Conservation (phyloP, 1,140 invertebrate species). For the Trichomalopsis sarcophagae region DNA sequence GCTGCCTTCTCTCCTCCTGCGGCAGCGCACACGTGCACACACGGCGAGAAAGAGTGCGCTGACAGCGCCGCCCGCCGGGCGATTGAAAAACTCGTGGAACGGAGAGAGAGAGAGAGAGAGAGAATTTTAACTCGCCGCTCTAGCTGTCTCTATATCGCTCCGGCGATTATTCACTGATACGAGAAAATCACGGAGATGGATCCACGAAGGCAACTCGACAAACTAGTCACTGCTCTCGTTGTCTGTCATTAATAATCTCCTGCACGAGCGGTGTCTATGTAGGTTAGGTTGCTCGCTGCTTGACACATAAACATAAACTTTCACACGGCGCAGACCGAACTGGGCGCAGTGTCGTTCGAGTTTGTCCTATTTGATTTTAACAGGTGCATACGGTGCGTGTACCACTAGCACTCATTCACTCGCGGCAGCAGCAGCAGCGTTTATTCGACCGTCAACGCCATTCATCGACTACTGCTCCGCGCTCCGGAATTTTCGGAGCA, state of each 20-base stretch:
- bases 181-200: too few species aligned
- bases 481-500: background rate
- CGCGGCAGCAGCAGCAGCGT: too few species aligned
- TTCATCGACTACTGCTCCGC: too few species aligned
- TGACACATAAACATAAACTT: slow-evolving; percentile 4
- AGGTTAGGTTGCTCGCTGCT: background rate
- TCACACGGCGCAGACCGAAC: background rate
- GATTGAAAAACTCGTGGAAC: slow-evolving; percentile 14
- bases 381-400: too few species aligned
- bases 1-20: slow-evolving; percentile 17
- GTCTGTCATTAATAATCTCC: too few species aligned
- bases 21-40: slow-evolving; percentile 10
- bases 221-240: too few species aligned
- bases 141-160: slow-evolving; percentile 49
- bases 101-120: slow-evolving; percentile 1
- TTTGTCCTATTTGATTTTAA: too few species aligned
- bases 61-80: slow-evolving; percentile 50
- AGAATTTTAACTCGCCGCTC: slow-evolving; percentile 40
- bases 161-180: background rate
- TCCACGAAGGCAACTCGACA: too few species aligned
- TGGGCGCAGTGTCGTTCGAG: too few species aligned
- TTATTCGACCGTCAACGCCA: too few species aligned
- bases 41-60: slow-evolving; percentile 22
- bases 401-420: too few species aligned
- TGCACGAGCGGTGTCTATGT: background rate